A percentile compares a stretch with the other conserved stretches of the same genome.
These are phyloP conservation scores for Butorides virescens DNA, from an alignment of 2,113 vertebrate genomes.

Conservation along the genomic window DNA sequence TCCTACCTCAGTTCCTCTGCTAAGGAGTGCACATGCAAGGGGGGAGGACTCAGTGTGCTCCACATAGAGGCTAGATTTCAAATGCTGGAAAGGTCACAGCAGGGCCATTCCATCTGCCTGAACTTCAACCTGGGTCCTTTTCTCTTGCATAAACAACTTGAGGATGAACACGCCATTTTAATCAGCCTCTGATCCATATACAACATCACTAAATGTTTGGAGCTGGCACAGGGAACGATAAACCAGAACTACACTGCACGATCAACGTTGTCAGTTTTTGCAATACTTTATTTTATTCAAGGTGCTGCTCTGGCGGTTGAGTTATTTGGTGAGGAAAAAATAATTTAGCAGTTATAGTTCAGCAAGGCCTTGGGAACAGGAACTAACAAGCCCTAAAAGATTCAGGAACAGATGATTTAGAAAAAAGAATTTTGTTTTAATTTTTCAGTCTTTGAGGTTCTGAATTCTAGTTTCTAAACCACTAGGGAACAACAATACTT, in stretches of 20 bases:
- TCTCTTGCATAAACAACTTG: neutral
- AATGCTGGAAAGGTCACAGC: neutral
- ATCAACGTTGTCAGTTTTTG: neutral
- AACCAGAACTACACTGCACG: neutral
- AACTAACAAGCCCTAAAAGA: neutral
- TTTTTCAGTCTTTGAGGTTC: neutral
- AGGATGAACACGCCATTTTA: neutral
- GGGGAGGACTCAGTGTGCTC: neutral
- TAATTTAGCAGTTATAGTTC: neutral
- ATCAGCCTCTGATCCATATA: neutral
- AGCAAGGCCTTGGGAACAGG: neutral
- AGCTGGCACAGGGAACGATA: neutral
- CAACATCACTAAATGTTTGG: neutral
- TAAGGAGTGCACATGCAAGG: neutral
- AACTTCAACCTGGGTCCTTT: neutral
- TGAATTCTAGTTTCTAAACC: neutral
- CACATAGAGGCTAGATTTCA: rapidly evolving
- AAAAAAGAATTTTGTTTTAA: neutral
- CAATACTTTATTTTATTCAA: neutral
- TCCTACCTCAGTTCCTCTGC: neutral
- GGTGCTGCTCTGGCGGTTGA: neutral
- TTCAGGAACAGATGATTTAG: neutral
- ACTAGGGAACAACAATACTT: neutral
- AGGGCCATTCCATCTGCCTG: neutral
- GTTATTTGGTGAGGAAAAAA: neutral